Base-by-base conservation (phyloP, 2,113 vertebrate species). In the Polypterus senegalus region DNA sequence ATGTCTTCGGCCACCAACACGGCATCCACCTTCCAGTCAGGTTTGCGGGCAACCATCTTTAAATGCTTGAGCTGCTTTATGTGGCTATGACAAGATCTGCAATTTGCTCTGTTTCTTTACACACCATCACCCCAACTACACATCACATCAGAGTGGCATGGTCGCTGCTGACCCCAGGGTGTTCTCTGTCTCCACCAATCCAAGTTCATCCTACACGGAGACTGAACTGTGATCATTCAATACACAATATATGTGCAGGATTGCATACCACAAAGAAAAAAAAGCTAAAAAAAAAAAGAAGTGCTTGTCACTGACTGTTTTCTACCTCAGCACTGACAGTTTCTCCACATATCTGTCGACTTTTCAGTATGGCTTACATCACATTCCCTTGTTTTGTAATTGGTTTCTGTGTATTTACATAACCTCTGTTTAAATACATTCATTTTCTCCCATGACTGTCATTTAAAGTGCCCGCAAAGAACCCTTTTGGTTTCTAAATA, bases 101-200 rank as follows among this genome's bases (percentile, higher is more conserved):
- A 87, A 90, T 91, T 88, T 83, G 72, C 85, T 83, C 76, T 77
- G 82, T 89, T 94, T 93, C 85, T 94, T 97, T 92, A 92, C 92
- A 93, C 89, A 66, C 90, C 92, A 91, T 94, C 92, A 72, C 91
- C 88, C 89, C 87, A 82, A 83, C 79, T 92, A 82, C 84, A 80
- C 87, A 83, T 94, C 91, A 93, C 74, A 79, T 84, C 78, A 81
- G 73, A 76, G 86, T 67, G 80, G 86, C 82, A 67, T 86, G 82
- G 88, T 86, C 77, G 74, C 71, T 63, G 83, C 83, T 91, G 88
- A 93, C 91, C 91, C 79, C 85, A 46, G 90, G 93, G 84, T 84
- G 87, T 79, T 52, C 81, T 76, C 90, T 91, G 93, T 92, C 92
- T 91, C 86, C 79, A 86, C 85, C 85, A 87, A 93, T 92, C 88